These are phyloP conservation scores for Meiosimyza platycephala DNA, from an alignment of 2,888 invertebrate species.

Conservation along the genomic window DNA sequence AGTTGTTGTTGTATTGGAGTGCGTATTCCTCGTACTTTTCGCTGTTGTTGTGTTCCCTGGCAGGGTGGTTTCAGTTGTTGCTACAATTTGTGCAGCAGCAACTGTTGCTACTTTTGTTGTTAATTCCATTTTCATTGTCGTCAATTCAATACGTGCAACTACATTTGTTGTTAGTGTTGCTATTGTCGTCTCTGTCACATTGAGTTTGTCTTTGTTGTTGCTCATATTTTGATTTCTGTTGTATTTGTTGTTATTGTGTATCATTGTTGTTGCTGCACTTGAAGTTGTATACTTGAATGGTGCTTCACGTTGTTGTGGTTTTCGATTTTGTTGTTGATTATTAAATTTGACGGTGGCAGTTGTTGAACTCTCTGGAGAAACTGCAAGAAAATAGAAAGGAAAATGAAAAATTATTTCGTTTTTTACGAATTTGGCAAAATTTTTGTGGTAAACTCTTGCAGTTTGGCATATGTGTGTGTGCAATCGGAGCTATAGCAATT, in stretches of 20 bases:
- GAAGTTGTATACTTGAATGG: constrained; percentile 20
- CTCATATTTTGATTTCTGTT: constrained; percentile 29
- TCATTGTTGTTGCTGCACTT: constrained; percentile 31
- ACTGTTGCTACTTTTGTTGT: constrained; percentile 30
- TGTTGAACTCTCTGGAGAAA: constrained; percentile 56
- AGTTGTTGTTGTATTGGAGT: constrained; percentile 10
- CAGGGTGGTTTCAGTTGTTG: constrained; percentile 9
- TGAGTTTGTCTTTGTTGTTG: constrained; percentile 30
- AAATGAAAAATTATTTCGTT: not conserved
- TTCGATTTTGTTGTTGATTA: constrained; percentile 28
- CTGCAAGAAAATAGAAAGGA: constrained; percentile 18
- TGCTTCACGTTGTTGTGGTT: constrained; percentile 15
- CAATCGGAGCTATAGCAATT: no score
- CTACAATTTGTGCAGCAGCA: constrained; percentile 16
- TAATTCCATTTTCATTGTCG: constrained; percentile 39
- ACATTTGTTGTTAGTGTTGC: constrained; percentile 23
- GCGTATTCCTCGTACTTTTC: not conserved
- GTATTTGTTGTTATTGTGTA: constrained; percentile 30
- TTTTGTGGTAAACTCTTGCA: no score
- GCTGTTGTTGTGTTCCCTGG: constrained; percentile 3
- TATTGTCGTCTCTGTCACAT: constrained; percentile 27
- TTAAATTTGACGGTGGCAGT: constrained; percentile 45
- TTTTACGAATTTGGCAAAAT: no score
- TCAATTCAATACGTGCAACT: constrained; percentile 29
- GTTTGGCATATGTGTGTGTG: no score